A percentile compares a stretch with the other conserved stretches of the same genome.
These are phyloP conservation scores for Ariopsis seemanni DNA, from an alignment of 2,113 vertebrate genomes.

Conservation along the genomic window DNA sequence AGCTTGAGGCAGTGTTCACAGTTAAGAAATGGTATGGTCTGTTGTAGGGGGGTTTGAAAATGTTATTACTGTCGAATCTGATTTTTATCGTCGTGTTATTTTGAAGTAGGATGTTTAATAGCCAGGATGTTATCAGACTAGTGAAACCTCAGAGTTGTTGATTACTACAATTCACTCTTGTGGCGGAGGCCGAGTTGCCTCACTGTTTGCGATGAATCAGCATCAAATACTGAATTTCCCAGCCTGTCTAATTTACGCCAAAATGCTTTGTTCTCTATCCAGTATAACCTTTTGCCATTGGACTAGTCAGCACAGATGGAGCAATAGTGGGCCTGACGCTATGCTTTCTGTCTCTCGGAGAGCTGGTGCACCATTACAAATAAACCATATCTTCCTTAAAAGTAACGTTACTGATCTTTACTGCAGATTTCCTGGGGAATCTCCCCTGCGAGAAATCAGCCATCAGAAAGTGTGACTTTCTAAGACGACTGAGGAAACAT, in stretches of 20 bases:
- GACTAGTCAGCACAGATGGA: neutral
- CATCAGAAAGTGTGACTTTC: neutral
- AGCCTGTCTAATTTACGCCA: neutral
- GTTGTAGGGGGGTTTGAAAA: neutral
- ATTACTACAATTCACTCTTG: neutral
- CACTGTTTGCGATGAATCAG: neutral
- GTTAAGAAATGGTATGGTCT: neutral
- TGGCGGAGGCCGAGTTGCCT: neutral
- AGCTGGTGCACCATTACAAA: neutral
- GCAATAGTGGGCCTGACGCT: neutral
- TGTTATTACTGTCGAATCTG: neutral
- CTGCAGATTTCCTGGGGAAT: constrained; percentile 8
- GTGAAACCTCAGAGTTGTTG: neutral
- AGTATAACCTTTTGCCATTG: neutral
- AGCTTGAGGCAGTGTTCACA: neutral
- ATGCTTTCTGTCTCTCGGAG: neutral
- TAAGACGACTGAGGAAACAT: neutral
- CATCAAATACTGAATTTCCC: neutral
- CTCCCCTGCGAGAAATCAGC: neutral
- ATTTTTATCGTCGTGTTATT: neutral
- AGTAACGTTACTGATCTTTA: constrained; percentile 1
- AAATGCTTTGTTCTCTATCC: neutral
- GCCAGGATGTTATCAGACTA: neutral
- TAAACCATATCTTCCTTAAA: neutral
- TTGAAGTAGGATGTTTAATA: neutral